These are phyloP conservation scores for Sminthopsis crassicaudata DNA, from an alignment of 2,113 vertebrate genomes.

Conservation along the genomic window DNA sequence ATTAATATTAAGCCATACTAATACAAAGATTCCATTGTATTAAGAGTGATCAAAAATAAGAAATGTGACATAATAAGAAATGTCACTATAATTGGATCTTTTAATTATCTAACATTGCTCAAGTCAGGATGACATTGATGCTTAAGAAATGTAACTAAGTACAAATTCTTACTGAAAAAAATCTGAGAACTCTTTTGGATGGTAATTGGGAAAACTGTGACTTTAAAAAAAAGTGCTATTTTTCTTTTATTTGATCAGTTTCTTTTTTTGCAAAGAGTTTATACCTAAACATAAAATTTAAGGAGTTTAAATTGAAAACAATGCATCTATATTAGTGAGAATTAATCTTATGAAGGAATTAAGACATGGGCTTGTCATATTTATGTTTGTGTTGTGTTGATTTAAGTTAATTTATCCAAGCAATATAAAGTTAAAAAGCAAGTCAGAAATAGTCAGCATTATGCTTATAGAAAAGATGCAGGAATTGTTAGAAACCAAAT, in stretches of 20 bases:
- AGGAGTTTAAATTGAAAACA: not conserved
- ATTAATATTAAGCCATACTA: conserved; percentile 68
- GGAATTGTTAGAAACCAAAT: not conserved
- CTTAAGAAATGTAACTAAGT: conserved; percentile 16
- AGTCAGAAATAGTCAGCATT: not conserved
- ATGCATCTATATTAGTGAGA: not conserved
- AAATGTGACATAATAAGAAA: not conserved
- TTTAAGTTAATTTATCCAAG: not conserved
- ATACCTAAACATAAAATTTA: not conserved
- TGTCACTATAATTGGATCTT: conserved; percentile 28
- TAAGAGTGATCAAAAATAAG: conserved; percentile 29
- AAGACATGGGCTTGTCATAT: not conserved
- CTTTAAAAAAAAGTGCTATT: not conserved
- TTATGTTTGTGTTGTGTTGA: not conserved
- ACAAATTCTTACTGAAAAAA: not conserved
- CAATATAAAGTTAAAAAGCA: not conserved
- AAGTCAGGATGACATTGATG: not conserved
- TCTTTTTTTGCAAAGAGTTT: not conserved
- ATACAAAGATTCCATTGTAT: conserved; percentile 16
- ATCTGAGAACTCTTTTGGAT: not conserved
- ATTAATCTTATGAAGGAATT: not conserved
- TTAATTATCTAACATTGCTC: conserved; percentile 43
- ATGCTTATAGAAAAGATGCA: not conserved
- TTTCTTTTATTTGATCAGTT: conserved; percentile 37
- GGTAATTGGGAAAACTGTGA: conserved; percentile 47